phyloP scores from a whole-genome alignment of 1,140 invertebrate species.

The Probaryconus sp. region DNA sequence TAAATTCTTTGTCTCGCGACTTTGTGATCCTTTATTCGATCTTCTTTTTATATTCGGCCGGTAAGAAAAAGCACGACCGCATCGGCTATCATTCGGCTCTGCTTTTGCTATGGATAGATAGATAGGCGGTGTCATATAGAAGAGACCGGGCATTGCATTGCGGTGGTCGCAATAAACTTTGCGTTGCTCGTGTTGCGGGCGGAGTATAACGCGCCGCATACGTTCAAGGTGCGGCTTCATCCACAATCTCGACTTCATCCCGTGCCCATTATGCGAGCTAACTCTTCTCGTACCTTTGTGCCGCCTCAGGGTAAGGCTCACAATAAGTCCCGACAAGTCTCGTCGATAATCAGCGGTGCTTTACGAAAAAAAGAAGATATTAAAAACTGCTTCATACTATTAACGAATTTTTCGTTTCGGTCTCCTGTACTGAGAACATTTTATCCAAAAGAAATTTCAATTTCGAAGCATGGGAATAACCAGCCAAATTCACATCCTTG shows the following conservation, averaged over 20 bases:
- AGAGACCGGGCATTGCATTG: constrained; percentile 59
- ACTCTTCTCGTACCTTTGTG: constrained; percentile 60
- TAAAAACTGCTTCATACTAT: constrained; percentile 37
- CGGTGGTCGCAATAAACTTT: constrained; percentile 73
- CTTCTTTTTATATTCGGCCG: constrained; percentile 18
- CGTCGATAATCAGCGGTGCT: constrained; percentile 61
- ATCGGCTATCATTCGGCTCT: constrained; percentile 44
- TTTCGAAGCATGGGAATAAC: no score
- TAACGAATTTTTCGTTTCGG: constrained; percentile 26
- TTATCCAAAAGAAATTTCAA: no score
- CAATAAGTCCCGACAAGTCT: constrained; percentile 61
- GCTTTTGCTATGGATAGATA: constrained; percentile 51
- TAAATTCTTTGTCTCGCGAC: constrained; percentile 30
- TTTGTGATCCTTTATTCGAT: constrained; percentile 23
- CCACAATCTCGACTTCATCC: constrained; percentile 73
- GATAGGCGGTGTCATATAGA: constrained; percentile 60
- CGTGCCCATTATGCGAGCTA: constrained; percentile 69
- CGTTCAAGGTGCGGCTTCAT: constrained; percentile 73
- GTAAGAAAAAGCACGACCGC: constrained; percentile 9
- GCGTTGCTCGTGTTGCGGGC: constrained; percentile 70
- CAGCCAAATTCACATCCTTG: no score
- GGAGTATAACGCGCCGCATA: constrained; percentile 66
- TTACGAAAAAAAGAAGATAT: constrained; percentile 50
- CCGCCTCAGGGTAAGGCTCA: constrained; percentile 66
- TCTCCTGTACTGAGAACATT: no score